phyloP scores from a whole-genome alignment of 1,140 invertebrate genomes.

The Palaemon carinicauda region DNA sequence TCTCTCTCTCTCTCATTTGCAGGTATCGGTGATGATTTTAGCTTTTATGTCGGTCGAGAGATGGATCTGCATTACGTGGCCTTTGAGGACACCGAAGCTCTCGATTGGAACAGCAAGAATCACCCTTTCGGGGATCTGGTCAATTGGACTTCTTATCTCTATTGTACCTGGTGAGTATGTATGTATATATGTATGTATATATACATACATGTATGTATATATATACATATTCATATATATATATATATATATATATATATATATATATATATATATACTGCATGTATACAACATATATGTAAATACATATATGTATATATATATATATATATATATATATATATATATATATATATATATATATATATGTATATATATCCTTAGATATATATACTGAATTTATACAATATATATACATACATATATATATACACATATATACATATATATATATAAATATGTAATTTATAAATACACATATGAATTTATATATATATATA shows the following conservation, averaged over 20 bases:
- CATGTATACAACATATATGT: no score
- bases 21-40: constrained; percentile 78
- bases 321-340: not conserved
- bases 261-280: not conserved
- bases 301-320: not conserved
- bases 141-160: not conserved
- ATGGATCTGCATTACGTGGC: constrained; percentile 76
- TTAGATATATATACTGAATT: no score
- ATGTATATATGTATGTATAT: not conserved
- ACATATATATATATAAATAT: not conserved
- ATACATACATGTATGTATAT: not conserved
- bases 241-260: not conserved
- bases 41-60: constrained; percentile 80
- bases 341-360: not conserved
- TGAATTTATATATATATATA: not conserved
- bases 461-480: no score
- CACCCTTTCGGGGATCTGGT: not conserved
- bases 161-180: not conserved
- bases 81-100: constrained; percentile 64
- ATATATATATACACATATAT: not conserved
- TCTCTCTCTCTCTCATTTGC: not conserved
- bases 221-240: not conserved
- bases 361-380: not conserved
- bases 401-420: not conserved
- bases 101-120: not conserved